Base-by-base conservation (phyloP, 2,888 invertebrate species). In the Drosophila mercatorum region DNA sequence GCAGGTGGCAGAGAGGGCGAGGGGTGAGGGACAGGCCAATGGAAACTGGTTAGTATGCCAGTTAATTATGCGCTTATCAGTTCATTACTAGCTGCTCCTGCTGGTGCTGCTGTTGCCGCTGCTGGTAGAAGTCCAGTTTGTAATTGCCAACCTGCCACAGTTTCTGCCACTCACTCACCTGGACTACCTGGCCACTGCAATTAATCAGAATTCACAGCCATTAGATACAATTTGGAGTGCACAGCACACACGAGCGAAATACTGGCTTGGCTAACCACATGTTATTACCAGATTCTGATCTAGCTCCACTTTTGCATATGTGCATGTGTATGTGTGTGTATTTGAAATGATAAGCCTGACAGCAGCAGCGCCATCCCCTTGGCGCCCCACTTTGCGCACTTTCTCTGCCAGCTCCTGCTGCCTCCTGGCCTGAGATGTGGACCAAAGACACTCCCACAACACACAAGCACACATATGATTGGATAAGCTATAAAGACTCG, bases 51-150 rank as follows among this genome's bases (percentile, higher is more conserved):
- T 75, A 47, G n/a, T 46, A 22, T 56, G 71, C 41, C 55, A 63
- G 78, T 89, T 86, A 84, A 86, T 88, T 88, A 84, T 72, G 78
- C 85, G 78, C 89, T 89, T 86, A 86, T 86, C 89, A 89, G 88
- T 85, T 82, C 85, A 85, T 87, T 87, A 65, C 79, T 59, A 68
- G 73, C 77, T 77, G 56, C 65, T 82, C 66, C 65, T 68, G 63
- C 55, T 61, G 53, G 22, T 52, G 7, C 17, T 8, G 38, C 49
- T 22, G 22, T 22, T 68, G 63, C 55, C 59, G 53, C 36, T 52
- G 7, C 17, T 8, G 38, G 46, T 22, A 58, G 55, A n/a, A 43
- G 55, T 56, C 55, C 55, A 56, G 12, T 17, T 40, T 47, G 55
- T 64, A 74, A 81, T 81, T 78, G 49, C 64, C 63, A 44, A 43